A percentile compares a stretch with the other conserved stretches of the same genome.
phyloP scores from a whole-genome alignment of 2,797 vertebrate genomes.

The Anniella stebbinsi region DNA sequence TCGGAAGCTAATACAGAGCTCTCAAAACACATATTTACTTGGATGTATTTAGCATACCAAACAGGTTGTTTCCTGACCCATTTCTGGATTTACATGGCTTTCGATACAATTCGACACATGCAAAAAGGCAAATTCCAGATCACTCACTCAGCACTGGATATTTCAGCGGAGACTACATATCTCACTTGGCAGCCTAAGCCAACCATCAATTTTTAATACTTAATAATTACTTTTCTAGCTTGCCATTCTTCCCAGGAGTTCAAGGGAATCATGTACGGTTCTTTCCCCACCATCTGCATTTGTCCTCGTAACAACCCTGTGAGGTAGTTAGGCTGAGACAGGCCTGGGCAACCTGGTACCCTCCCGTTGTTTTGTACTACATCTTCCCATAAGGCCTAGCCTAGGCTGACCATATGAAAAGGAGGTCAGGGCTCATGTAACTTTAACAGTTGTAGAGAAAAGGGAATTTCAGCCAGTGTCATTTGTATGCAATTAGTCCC shows the following conservation, averaged over 20 bases:
- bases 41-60: neutral
- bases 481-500: too few relatives aligned
- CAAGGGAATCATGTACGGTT: neutral
- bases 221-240: neutral
- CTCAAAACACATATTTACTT: neutral
- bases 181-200: neutral
- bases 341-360: too few relatives aligned
- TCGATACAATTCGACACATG: neutral
- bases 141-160: neutral
- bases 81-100: neutral
- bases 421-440: too few relatives aligned
- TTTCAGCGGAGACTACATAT: too few relatives aligned
- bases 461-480: too few relatives aligned
- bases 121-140: neutral
- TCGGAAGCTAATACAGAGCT: slow-evolving; percentile 10
- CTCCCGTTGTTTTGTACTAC: too few relatives aligned
- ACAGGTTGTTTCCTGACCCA: slow-evolving; percentile 3
- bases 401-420: too few relatives aligned
- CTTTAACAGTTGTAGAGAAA: too few relatives aligned
- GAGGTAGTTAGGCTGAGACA: neutral
- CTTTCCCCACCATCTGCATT: neutral
- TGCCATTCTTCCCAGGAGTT: neutral
- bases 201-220: neutral
- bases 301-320: neutral
- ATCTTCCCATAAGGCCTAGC: too few relatives aligned